phyloP scores from a whole-genome alignment of 2,113 vertebrate genomes.

The Indicator indicator region DNA sequence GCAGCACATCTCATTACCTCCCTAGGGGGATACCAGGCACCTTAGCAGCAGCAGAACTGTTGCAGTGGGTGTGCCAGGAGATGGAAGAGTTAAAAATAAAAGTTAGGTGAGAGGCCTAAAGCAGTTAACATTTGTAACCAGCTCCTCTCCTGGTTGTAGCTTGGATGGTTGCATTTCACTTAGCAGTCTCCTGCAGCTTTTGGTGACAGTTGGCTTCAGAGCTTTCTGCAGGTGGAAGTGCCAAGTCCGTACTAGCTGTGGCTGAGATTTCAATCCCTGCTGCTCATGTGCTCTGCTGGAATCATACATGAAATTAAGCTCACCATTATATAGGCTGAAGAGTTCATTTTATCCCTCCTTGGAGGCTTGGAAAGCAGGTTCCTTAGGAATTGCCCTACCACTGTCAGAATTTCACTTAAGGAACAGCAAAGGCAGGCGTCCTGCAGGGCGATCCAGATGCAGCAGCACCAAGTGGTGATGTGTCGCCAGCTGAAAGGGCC shows the following conservation, averaged over 20 bases:
- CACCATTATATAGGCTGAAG: not conserved
- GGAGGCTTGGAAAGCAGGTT: not conserved
- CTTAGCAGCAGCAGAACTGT: not conserved
- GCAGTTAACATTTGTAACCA: not conserved
- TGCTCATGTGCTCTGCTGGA: constrained; percentile 11
- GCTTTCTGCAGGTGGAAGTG: not conserved
- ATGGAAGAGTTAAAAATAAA: not conserved
- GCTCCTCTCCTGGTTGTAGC: not conserved
- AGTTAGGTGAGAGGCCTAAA: not conserved
- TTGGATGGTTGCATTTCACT: not conserved
- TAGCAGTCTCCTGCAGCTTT: not conserved
- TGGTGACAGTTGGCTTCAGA: not conserved
- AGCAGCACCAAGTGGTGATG: not conserved
- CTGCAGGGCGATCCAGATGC: not conserved
- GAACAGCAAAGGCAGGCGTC: not conserved
- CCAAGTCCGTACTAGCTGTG: not conserved
- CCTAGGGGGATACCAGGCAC: not conserved
- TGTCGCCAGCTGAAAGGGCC: not conserved
- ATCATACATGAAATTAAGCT: not conserved
- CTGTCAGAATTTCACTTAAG: not conserved
- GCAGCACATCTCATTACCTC: not conserved
- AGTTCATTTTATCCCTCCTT: not conserved
- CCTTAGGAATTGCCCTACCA: not conserved
- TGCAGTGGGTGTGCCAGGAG: not conserved
- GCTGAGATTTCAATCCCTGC: constrained; percentile 6